Evolutionary conservation across 2,888 invertebrate species (phyloP).

Genomic region (Caenorhabditis sp.): DNA sequence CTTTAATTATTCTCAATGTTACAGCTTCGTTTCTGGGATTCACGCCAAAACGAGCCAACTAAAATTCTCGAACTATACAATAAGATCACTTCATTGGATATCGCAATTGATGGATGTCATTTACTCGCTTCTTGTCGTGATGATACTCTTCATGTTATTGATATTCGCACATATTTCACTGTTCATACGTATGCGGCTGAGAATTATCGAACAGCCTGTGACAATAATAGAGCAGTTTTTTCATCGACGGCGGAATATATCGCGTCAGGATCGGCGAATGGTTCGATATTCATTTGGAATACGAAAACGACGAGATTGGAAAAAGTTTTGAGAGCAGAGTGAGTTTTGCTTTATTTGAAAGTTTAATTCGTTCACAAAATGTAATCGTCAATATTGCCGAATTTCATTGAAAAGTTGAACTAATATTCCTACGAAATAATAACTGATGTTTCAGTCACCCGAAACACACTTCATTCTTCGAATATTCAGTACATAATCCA

Average conservation of each 20-base stretch:
- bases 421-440: too few relatives aligned
- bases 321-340: conserved; percentile 36
- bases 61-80: conserved; percentile 85
- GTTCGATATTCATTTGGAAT: conserved; percentile 47
- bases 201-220: conserved; percentile 78
- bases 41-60: conserved; percentile 78
- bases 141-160: conserved; percentile 91
- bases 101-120: conserved; percentile 81
- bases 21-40: conserved; percentile 92
- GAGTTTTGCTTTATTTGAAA: conserved; percentile 10
- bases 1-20: background rate
- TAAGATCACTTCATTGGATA: conserved; percentile 81
- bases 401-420: too few relatives aligned
- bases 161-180: conserved; percentile 89
- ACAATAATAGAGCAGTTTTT: conserved; percentile 56
- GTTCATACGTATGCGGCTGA: conserved; percentile 88
- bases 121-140: conserved; percentile 91
- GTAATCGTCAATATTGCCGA: too few relatives aligned
- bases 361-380: background rate
- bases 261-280: conserved; percentile 40
- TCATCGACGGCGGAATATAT: conserved; percentile 49
- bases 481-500: too few relatives aligned
- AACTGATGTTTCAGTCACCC: too few relatives aligned
- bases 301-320: conserved; percentile 46
- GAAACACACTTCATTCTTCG: too few relatives aligned